Conservation (phyloP, 2,888 invertebrate genomes). For the Iphiclides podalirius region DNA sequence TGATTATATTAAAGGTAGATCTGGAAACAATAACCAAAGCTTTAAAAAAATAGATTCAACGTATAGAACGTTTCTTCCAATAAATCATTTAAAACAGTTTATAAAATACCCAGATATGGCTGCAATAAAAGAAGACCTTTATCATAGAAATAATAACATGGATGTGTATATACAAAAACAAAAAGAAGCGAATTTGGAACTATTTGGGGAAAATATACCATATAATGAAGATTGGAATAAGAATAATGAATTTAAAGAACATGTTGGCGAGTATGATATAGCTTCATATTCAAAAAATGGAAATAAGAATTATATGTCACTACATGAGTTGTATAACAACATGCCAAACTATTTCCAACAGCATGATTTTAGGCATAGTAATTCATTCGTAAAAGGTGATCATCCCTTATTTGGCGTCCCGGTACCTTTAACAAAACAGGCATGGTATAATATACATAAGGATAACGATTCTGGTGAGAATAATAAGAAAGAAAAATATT, state of each 20-base stretch:
- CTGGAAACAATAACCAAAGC: not conserved
- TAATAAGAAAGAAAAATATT: not conserved
- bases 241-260: conserved; percentile 3
- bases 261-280: not conserved
- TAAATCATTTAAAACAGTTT: not conserved
- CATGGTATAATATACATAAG: not conserved
- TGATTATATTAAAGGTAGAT: not conserved
- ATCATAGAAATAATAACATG: conserved; percentile 1
- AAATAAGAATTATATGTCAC: not conserved
- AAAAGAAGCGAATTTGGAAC: not conserved
- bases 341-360: not conserved
- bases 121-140: not conserved
- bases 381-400: not conserved
- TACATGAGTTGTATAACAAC: not conserved
- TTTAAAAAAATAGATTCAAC: conserved; percentile 1
- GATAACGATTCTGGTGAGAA: not conserved
- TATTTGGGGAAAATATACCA: conserved; percentile 8
- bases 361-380: not conserved
- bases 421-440: not conserved
- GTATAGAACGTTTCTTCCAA: conserved; percentile 1
- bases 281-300: not conserved
- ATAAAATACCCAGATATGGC: not conserved
- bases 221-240: not conserved
- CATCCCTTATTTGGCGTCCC: not conserved
- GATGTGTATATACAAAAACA: not conserved